Conservation (phyloP, 2,797 vertebrate genomes). For the Anas flavirostris region DNA sequence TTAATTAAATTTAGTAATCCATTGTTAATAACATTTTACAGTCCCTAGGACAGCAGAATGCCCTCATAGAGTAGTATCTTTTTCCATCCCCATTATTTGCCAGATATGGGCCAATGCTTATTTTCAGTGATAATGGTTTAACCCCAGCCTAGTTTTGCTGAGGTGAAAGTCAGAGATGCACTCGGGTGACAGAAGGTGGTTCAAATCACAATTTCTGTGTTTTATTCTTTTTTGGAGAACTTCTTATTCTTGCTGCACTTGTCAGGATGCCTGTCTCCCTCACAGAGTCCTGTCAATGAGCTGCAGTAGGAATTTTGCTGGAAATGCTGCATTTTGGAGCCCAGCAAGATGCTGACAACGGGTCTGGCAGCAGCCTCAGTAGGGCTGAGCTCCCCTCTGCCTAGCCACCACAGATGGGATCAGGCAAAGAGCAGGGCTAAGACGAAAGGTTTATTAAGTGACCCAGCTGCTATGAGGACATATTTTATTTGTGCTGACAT, state of each 20-base stretch:
- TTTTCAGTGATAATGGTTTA: background rate
- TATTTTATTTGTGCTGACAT: conserved; percentile 36
- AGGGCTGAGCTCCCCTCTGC: background rate
- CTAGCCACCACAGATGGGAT: fast-evolving
- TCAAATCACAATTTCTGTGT: background rate
- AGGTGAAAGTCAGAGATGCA: background rate
- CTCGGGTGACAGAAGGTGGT: background rate
- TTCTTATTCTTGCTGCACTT: background rate
- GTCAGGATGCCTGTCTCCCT: fast-evolving
- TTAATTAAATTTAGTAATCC: background rate
- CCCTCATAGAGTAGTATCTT: background rate
- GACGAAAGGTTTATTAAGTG: conserved; percentile 25
- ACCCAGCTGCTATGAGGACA: background rate
- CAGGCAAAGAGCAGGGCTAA: background rate
- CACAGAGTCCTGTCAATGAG: background rate
- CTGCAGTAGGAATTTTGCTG: background rate
- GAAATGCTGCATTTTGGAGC: background rate
- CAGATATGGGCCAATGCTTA: background rate
- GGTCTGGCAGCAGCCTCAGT: background rate
- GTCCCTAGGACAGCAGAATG: background rate
- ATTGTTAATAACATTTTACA: background rate
- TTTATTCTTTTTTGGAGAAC: background rate
- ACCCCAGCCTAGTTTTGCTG: background rate
- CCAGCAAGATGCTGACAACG: fast-evolving
- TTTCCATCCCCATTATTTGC: background rate